Evolutionary conservation across 1,140 invertebrate species (phyloP), one percentile per base, ranked within the genome.

Genomic region (Penaeus japonicus): DNA sequence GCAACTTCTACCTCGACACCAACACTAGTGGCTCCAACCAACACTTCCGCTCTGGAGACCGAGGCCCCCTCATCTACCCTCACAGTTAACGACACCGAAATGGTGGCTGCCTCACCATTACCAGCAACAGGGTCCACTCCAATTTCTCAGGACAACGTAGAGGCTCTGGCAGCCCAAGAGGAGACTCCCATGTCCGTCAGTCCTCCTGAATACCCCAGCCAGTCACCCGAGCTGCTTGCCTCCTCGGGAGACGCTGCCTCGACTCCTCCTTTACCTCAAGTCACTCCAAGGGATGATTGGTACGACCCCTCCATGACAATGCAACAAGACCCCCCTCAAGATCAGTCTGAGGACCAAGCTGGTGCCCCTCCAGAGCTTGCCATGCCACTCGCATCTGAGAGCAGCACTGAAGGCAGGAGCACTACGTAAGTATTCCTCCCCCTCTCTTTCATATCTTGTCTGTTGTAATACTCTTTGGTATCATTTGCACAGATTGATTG

Each of bases 211-310:
- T 88, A 90, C 30, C 65, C 85, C 53, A 73, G 83, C 70, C 75
- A 65, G 54, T 59, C 85, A 1, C 89, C 90, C 10, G 91, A 91
- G 70, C 91, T 91, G 75, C 80, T 90, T 70, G 90, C 90, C 62
- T 91, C 92, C 89, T 91, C 92, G 59, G 92, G 93, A 4, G 95
- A 95, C 90, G 93, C 94, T n/a, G 95, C 79, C 32, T 55, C 65
- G n/a, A 81, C 88, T 20, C 75, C 89, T 30, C 77, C 87, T 20
- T 77, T 75, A 18, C 87, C 91, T 30, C 89, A 88, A 53, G 80
- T 91, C 32, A 88, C 90, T 5, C 90, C 91, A 32, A 91, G 91
- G 22, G 89, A 90, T 20, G 85, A 75, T 4, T 85, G 79, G 87
- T 82, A 89, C 22, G 87, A 89, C 39, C 78, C 59, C 32, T 70